These are phyloP conservation scores for Globodera ellingtonae DNA, from an alignment of 1,140 invertebrate species.

Conservation along the genomic window DNA sequence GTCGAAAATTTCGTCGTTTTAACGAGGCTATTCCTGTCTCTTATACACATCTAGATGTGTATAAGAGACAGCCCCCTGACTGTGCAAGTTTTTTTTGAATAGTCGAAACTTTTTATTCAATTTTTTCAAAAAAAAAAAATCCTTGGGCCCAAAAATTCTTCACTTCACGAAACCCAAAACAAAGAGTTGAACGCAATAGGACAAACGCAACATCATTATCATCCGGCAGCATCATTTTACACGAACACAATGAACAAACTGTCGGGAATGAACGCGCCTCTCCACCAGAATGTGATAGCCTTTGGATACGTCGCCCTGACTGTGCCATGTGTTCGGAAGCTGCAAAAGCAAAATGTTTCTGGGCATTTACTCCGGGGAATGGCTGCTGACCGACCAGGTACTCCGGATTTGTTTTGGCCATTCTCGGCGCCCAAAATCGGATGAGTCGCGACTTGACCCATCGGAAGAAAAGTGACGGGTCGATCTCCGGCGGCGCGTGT, in stretches of 20 bases:
- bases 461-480: conserved; percentile 4
- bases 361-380: background rate
- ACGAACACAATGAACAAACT: conserved; percentile 20
- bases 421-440: background rate
- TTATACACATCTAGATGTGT: no score
- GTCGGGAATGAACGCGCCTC: background rate
- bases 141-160: no score
- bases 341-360: background rate
- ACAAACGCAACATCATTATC: no score
- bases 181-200: no score
- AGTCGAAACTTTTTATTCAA: no score
- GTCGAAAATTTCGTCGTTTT: no score
- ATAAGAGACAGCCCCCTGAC: no score
- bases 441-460: conserved; percentile 13
- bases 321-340: conserved; percentile 14
- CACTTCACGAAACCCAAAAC: no score
- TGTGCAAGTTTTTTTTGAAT: no score
- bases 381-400: background rate
- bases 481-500: background rate
- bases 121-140: no score
- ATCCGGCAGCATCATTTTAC: background rate
- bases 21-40: no score
- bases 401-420: background rate
- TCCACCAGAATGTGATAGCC: conserved; percentile 23
- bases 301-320: conserved; percentile 10